Percentiles rank a stretch among this genome's conserved stretches.
Evolutionary conservation across 2,797 vertebrate genomes (phyloP).

Genomic region (Cyclura pinguis): DNA sequence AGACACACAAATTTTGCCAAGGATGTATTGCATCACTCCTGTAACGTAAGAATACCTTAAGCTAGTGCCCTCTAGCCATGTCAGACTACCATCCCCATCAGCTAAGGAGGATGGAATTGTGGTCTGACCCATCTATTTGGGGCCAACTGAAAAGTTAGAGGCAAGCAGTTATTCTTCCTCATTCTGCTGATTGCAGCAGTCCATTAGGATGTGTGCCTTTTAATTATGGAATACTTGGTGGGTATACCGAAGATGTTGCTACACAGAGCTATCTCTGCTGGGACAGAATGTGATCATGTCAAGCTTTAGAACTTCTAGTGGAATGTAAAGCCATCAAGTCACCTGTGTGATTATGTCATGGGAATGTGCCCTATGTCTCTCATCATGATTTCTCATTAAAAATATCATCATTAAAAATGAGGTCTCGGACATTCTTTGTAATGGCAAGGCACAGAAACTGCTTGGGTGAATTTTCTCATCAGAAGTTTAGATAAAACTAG

Average conservation of each 20-base stretch:
- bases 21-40: too few relatives aligned
- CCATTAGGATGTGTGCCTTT: background rate
- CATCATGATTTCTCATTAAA: conserved; percentile 32
- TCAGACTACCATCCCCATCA: too few relatives aligned
- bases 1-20: too few relatives aligned
- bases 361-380: background rate
- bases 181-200: background rate
- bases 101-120: background rate
- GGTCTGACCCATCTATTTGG: background rate
- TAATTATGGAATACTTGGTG: background rate
- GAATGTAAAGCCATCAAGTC: background rate
- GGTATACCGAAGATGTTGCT: background rate
- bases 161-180: background rate
- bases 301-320: background rate
- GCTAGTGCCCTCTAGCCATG: too few relatives aligned
- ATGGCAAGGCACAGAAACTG: background rate
- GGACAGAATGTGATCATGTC: background rate
- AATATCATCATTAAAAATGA: background rate
- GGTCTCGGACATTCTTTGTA: background rate
- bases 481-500: background rate
- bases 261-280: background rate
- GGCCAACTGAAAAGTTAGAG: background rate
- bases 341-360: background rate
- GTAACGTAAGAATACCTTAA: too few relatives aligned
- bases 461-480: conserved; percentile 43